Evolutionary conservation across 2,888 invertebrate genomes (phyloP), one percentile per base, ranked within the genome.

Genomic region (Mylabris sibirica): DNA sequence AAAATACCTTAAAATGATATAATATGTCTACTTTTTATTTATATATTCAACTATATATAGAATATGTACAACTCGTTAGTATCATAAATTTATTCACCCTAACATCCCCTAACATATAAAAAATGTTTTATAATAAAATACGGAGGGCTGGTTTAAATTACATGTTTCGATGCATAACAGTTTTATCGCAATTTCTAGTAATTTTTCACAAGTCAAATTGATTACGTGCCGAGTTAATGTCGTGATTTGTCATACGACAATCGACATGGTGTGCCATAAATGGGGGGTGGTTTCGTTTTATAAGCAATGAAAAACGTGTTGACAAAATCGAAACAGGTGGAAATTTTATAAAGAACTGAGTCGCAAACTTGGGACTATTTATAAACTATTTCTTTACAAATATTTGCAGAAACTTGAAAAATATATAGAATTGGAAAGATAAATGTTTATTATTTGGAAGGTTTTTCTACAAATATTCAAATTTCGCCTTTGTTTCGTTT

Each of bases 31-130:
- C 20, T 49, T 49, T n/a, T 38, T 49, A 49, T 49, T 49, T 20
- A 17, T 20, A 49, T 9, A 49, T 49, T 20, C 49, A 49, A 12
- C 38, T 38, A 3, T n/a, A 5, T 41, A 2, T 44, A 44, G 17
- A 44, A 44, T 17, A 8, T 20, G 20, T 49, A 57, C 57, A 14
- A 24, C 3, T 57, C 57, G 24, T 57, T 24, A 57, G 57, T 34
- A 60, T 60, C 69, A 72, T 72, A 75, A 75, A 75, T 77, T 77
- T 77, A 77, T 77, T 75, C 76, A 75, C 76, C 76, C 76, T 71
- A 60, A 72, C 72, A 30, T 63, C 64, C 69, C 64, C 69, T 69
- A 71, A 71, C 69, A 70, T 72, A 69, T 73, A 74, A 75, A 75
- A 76, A 71, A 72, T 71, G 8, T 53, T 53, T 22, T 53, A 57